Percentiles rank a stretch among this genome's conserved stretches.
These are phyloP conservation scores for Poecilobothrus nobilitatus DNA, from an alignment of 2,888 invertebrate genomes.

Conservation along the genomic window DNA sequence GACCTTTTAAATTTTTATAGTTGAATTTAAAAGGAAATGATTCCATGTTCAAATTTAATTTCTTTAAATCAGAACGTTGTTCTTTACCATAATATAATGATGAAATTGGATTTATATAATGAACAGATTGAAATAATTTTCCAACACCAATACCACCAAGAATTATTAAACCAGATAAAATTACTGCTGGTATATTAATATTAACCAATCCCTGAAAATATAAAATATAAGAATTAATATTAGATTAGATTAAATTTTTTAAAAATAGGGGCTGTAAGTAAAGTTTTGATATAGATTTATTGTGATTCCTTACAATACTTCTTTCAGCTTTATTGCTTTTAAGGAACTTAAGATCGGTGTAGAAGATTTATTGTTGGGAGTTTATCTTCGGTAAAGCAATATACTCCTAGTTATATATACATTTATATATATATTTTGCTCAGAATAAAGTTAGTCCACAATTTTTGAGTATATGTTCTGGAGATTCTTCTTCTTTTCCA, in stretches of 20 bases:
- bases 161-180: slow-evolving; percentile 48
- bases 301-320: no score
- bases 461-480: no score
- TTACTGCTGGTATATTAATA: slow-evolving; percentile 50
- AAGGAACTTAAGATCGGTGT: no score
- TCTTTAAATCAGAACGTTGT: slow-evolving; percentile 15
- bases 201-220: slow-evolving; percentile 43
- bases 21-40: slow-evolving; percentile 21
- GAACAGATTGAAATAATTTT: slow-evolving; percentile 20
- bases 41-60: neutral
- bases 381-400: no score
- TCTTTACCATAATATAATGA: slow-evolving; percentile 17
- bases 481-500: no score
- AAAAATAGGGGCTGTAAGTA: no score
- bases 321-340: no score
- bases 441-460: no score
- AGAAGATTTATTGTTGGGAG: no score
- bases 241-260: neutral
- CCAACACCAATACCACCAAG: slow-evolving; percentile 42
- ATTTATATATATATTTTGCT: no score
- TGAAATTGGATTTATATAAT: slow-evolving; percentile 13
- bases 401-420: no score
- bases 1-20: slow-evolving; percentile 20
- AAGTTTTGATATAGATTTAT: no score
- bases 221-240: slow-evolving; percentile 21